Conservation (phyloP, 2,113 vertebrate genomes). For the Marcusenius ussheri region DNA sequence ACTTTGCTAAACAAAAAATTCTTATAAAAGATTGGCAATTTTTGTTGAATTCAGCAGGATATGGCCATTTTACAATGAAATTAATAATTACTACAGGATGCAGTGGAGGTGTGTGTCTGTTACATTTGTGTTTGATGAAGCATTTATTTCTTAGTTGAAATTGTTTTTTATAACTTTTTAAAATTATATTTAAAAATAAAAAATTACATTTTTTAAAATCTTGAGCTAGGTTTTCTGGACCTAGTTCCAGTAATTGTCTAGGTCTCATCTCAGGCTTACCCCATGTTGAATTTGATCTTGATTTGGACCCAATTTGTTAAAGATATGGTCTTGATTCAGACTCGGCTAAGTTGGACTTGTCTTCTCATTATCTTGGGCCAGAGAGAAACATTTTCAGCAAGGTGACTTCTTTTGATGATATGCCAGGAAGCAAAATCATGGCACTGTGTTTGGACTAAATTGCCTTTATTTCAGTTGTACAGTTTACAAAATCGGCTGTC, state of each 20-base stretch:
- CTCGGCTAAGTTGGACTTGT: background rate
- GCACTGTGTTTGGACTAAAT: conserved; percentile 17
- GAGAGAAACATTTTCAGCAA: background rate
- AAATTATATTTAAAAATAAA: background rate
- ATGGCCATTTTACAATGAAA: background rate
- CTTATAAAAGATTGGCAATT: background rate
- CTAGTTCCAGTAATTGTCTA: background rate
- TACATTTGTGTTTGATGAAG: background rate
- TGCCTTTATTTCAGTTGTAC: conserved; percentile 28
- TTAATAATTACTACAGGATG: background rate
- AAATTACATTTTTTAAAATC: background rate
- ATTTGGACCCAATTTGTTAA: background rate
- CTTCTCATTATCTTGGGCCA: background rate
- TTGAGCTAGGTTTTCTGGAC: background rate
- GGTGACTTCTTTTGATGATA: background rate
- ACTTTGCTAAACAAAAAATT: background rate
- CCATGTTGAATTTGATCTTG: background rate
- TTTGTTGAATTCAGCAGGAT: background rate
- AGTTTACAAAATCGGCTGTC: conserved; percentile 33
- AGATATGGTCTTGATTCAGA: background rate
- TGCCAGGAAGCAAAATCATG: background rate
- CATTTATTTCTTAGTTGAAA: background rate
- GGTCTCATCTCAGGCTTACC: background rate
- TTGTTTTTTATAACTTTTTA: background rate
- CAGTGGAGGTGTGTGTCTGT: background rate